Base-by-base conservation (phyloP, 2,888 invertebrate genomes). In the Zele albiditarsus region DNA sequence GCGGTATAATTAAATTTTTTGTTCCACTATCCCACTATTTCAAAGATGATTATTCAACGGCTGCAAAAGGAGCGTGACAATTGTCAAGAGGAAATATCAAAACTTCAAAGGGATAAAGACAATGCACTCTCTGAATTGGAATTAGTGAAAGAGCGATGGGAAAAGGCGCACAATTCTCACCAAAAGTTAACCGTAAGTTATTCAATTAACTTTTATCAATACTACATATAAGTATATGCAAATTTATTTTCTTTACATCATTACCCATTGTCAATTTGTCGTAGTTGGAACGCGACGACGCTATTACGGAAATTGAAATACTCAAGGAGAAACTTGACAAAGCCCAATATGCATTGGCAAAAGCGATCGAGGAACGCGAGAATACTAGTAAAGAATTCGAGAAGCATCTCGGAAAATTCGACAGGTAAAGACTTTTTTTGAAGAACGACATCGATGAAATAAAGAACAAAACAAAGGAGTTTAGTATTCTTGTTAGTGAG, bases 241-340 rank as follows among this genome's bases (percentile, higher is more conserved):
- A 0, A 58, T 31, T 16, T n/a, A 33, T 16, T 2, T 28, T 53
- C 3, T 23, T 57, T 8, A 42, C 31, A 38, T 25, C 12, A 38
- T 38, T 57, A 20, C 53, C 2, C 12, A 25, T 53, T 70, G 4
- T 28, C 58, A 33, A 46, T 42, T 67, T 70, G 63, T 63, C 91
- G 76, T 90, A 95, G 94, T 93, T 96, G 90, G 97, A 97, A 88
- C 92, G 95, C 82, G 97, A 97, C 84, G 96, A 96, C 86, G 94
- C 96, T 20, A 89, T 95, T 73, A 94, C 95, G 60, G 97, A 97
- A 90, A 92, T 96, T 65, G 95, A 96, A 84, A 94, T 97, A 82
- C 89, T 97, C 77, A 96, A 96, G 89, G 97, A 97, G 77, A 97
- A 97, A 90, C 90, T 96, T 76, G 97, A 97, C 81, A 97, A 97